phyloP scores from a whole-genome alignment of 2,113 vertebrate species.

The Sceloporus undulatus region DNA sequence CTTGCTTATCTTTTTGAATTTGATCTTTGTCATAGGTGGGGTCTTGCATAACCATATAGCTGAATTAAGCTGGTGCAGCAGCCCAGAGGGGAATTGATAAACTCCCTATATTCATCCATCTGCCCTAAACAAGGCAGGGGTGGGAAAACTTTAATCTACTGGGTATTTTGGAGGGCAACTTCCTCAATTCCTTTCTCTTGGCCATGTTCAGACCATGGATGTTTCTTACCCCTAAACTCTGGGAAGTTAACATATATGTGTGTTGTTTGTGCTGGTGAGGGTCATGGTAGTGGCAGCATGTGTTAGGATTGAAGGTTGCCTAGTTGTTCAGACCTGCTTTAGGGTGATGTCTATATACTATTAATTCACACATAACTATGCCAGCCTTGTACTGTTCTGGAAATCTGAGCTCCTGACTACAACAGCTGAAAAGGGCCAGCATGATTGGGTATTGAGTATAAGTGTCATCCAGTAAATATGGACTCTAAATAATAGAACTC shows the following conservation, averaged over 20 bases:
- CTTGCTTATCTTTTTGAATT: neutral
- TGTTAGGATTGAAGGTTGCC: neutral
- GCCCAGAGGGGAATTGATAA: neutral
- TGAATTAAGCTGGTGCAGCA: neutral
- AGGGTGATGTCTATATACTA: neutral
- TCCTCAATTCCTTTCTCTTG: neutral
- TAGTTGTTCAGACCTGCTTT: neutral
- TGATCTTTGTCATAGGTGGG: neutral
- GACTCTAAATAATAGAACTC: neutral
- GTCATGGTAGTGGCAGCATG: neutral
- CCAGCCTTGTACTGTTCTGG: neutral
- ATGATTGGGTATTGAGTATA: neutral
- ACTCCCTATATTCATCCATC: neutral
- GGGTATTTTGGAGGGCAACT: neutral
- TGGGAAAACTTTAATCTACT: neutral
- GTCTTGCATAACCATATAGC: neutral
- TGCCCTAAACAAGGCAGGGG: neutral
- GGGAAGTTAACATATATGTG: neutral
- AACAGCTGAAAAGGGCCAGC: neutral
- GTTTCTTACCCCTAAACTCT: neutral
- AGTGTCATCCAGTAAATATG: neutral
- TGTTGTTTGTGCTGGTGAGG: neutral
- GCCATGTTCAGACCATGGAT: neutral
- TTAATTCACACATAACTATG: neutral
- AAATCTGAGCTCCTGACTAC: neutral